A percentile compares a stretch with the other conserved stretches of the same genome.
Evolutionary conservation across 2,113 vertebrate species (phyloP).

Genomic region (Macaca fascicularis): DNA sequence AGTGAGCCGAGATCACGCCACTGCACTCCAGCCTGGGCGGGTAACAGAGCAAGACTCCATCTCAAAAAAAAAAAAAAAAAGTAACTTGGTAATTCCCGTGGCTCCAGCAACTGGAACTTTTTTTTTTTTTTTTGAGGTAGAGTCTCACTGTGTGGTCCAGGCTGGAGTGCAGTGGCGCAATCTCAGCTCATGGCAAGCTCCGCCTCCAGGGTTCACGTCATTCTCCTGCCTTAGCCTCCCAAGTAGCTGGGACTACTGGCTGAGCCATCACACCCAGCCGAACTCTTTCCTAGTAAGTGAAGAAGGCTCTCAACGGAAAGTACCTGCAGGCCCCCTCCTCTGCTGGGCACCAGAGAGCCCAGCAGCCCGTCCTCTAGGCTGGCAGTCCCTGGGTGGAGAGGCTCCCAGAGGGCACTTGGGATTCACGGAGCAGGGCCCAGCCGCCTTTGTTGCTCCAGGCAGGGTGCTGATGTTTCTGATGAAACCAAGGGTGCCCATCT

Average conservation of each 20-base stretch:
- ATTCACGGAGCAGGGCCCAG: neutral
- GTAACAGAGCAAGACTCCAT: neutral
- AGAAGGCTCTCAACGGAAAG: neutral
- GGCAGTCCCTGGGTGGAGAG: no score
- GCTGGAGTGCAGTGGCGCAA: no score
- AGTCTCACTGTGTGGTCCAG: no score
- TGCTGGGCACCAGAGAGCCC: no score
- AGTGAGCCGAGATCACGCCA: neutral
- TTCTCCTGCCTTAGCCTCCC: no score
- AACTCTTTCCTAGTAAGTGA: neutral
- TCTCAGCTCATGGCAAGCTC: no score
- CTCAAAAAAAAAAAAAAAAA: neutral
- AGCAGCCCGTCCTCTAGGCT: no score
- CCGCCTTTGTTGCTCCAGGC: neutral
- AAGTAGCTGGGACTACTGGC: no score
- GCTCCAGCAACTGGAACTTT: neutral
- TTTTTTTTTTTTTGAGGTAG: no score
- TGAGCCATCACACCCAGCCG: fast-evolving
- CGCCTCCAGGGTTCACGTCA: no score
- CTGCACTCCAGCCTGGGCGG: neutral
- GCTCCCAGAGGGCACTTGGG: neutral
- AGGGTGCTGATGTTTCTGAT: no score
- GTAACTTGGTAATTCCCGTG: neutral
- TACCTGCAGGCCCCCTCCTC: no score
- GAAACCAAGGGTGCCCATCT: fast-evolving